Evolutionary conservation across 2,797 vertebrate species (phyloP).

Genomic region (Delichon dasypus): DNA sequence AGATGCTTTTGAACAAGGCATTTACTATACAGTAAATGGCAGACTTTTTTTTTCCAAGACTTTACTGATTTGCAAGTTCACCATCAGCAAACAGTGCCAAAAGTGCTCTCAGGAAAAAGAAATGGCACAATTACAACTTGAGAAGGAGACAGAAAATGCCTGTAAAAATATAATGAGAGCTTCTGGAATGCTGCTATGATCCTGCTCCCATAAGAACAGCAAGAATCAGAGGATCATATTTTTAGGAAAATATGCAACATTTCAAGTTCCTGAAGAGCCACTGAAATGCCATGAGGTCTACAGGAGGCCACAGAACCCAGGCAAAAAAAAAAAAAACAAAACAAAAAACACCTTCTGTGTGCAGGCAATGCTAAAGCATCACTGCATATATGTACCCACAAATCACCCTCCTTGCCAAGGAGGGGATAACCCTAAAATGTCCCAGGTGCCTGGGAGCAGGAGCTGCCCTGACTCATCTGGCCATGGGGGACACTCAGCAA

Average conservation of each 20-base stretch:
- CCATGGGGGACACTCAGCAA: neutral
- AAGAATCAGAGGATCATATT: neutral
- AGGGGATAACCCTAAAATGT: neutral
- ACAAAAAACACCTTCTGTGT: fast-evolving
- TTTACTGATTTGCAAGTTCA: conserved; percentile 5
- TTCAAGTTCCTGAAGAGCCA: neutral
- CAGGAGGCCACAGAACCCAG: neutral
- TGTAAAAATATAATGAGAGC: neutral
- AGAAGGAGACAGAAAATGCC: neutral
- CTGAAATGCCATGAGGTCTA: neutral
- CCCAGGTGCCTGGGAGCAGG: too few relatives aligned
- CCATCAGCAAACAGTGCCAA: conserved; percentile 27
- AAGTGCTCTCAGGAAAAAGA: conserved; percentile 14
- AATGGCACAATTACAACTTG: neutral
- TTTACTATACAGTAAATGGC: neutral
- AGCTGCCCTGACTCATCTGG: neutral
- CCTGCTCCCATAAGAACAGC: neutral
- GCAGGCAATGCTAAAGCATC: neutral
- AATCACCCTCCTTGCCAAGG: neutral
- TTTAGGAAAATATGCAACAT: neutral
- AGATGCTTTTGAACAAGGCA: conserved; percentile 3
- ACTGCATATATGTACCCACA: fast-evolving
- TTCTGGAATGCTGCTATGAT: neutral
- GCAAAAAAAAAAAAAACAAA: too few relatives aligned
- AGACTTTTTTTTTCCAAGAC: neutral